Percentiles rank a stretch among this genome's conserved stretches.
These are phyloP conservation scores for Hyphantria cunea DNA, from an alignment of 1,140 invertebrate species.

Conservation along the genomic window DNA sequence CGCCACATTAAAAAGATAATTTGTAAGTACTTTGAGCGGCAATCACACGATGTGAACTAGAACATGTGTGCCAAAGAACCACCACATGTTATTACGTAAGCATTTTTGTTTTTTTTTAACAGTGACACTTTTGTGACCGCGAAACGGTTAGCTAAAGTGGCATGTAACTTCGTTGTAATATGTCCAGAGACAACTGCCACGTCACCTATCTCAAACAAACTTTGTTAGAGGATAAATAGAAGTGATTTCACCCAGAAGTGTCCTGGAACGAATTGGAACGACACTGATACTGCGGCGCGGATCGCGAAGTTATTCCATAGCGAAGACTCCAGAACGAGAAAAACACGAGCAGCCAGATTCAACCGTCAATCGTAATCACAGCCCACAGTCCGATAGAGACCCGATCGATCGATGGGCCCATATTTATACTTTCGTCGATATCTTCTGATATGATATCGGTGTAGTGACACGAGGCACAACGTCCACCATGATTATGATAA, in stretches of 20 bases:
- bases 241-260: conserved; percentile 7
- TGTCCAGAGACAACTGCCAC: conserved; percentile 19
- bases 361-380: conserved; percentile 62
- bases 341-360: conserved; percentile 31
- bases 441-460: conserved; percentile 77
- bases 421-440: conserved; percentile 80
- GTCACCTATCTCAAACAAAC: conserved; percentile 11
- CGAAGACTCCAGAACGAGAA: conserved; percentile 29
- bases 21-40: conserved; percentile 12
- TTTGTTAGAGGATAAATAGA: conserved; percentile 6
- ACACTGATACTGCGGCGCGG: conserved; percentile 6
- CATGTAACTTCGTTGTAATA: background rate
- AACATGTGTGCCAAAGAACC: conserved; percentile 63
- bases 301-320: background rate
- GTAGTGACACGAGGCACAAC: conserved; percentile 68
- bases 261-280: conserved; percentile 12
- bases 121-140: conserved; percentile 40
- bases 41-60: conserved; percentile 38
- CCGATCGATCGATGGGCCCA: conserved; percentile 78
- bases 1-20: conserved; percentile 37
- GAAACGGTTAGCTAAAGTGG: conserved; percentile 5
- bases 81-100: conserved; percentile 73
- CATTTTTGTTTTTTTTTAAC: conserved; percentile 40
- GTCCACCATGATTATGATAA: conserved; percentile 79
- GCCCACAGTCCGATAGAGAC: conserved; percentile 74